Base-by-base conservation (phyloP, 1,140 invertebrate genomes). In the Leptinotarsa undecemlineata region DNA sequence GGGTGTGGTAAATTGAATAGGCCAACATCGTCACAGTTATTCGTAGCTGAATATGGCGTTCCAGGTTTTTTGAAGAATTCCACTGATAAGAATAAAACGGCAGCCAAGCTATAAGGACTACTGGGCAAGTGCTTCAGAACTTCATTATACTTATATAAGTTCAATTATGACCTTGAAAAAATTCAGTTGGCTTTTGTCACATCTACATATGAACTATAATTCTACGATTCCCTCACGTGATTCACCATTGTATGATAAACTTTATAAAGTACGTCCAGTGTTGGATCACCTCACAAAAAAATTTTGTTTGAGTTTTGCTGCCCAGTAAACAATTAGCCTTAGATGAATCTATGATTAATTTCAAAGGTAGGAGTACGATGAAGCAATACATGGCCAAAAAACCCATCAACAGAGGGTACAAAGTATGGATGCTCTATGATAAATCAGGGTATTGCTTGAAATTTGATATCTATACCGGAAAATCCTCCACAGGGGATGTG, bases 371-470 rank as follows among this genome's bases (percentile, higher is more conserved):
- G 17, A 60, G 33, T 75, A 13, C 17, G 15, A 19, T 60, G 57
- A 60, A 60, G 19, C 57, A 60, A 3, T 60, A 60, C 57, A 60
- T 60, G 57, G 3, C 57, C 48, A 69, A 61, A 66, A 87, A 87
- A 80, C 85, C 85, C 33, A 85, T 84, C 75, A 87, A 87, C 80
- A 78, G 85, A 77, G 85, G 83, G 8, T 84, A 84, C 69, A 86
- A 84, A 80, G 77, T 84, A 66, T 87, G 85, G 84, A 61, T 66
- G 19, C 48, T 74, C n/a, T 48, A 57, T n/a, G 68, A 69, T 71
- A 76, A 74, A 19, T 67, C 33, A 33, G 70, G n/a, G n/a, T n/a
- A n/a, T n/a, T n/a, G n/a, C n/a, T n/a, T n/a, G n/a, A n/a, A n/a
- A n/a, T n/a, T n/a, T n/a, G n/a, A n/a, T n/a, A n/a, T n/a, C n/a